Base-by-base conservation (phyloP, 53 echinoderm and acorn worm species). In the Mesocentrotus franciscanus region DNA sequence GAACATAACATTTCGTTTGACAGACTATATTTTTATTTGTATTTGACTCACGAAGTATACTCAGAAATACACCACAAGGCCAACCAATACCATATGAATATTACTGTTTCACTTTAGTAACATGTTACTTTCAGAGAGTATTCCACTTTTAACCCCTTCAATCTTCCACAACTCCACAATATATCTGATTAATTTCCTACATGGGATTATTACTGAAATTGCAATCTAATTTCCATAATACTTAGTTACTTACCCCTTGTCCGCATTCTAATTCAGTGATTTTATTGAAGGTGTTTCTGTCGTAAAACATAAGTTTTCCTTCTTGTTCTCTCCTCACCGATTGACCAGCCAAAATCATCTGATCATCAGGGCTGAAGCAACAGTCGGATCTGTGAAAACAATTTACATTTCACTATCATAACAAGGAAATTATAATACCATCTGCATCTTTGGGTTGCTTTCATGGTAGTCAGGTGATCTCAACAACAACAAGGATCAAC, bases 311-410 rank as follows among this genome's bases (percentile, higher is more conserved):
- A 13, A 98, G 95, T 61, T 96, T 98, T 26, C 98, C 98, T 16
- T 97, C 95, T 95, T 97, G 95, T 12, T 96, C 96, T 60, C 95
- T 98, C 94, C 97, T 96, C 71, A 97, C 97, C 0, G 98, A 97
- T 26, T 87, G 96, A 35, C 98, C 96, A 10, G 98, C 97, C 14
- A 97, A 72, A 8, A 98, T 60, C 97, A 98, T 96, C 96, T 97
- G 96, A 87, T 98, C 97, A 85, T 98, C 98, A 0, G 98, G 98
- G 81, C 98, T 98, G 90, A 98, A 98, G 62, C 96, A 94, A 85
- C 98, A 98, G 94, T 98, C 98, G 66, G 96, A 94, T 91, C 98
- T 98, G 91, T 16, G 59, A 27, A 66, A 30, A 29, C 0, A 84
- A 22, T 49, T 11, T 57, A 85, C 26, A 85, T 18, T 85, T n/a